Conservation (phyloP, 2,113 vertebrate genomes). For the Chascanopsetta lugubris region DNA sequence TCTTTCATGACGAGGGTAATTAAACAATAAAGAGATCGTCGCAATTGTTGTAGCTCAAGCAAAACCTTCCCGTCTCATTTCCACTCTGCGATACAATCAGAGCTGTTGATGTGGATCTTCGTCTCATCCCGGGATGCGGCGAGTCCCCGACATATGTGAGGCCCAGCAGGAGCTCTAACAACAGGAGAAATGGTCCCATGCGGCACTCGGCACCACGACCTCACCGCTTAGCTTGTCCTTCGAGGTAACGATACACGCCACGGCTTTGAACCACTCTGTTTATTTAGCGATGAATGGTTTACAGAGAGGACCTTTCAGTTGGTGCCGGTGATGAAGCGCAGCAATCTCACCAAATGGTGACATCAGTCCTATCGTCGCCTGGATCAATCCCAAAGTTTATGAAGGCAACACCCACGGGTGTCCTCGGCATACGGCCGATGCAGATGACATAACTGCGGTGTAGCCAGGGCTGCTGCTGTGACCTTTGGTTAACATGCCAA, state of each 20-base stretch:
- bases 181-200: conserved; percentile 71
- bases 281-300: not conserved
- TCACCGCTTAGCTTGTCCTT: conserved; percentile 57
- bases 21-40: not conserved
- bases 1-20: no score
- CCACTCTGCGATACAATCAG: not conserved
- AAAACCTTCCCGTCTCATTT: not conserved
- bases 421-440: not conserved
- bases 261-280: not conserved
- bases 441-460: conserved; percentile 18
- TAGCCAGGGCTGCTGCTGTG: conserved; percentile 7
- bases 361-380: conserved; percentile 1
- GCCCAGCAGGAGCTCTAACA: conserved; percentile 74
- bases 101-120: not conserved
- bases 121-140: conserved; percentile 25
- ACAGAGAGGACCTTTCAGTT: not conserved
- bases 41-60: not conserved
- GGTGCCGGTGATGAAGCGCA: not conserved
- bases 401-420: not conserved
- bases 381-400: conserved; percentile 11
- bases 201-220: conserved; percentile 42
- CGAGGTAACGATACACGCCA: not conserved
- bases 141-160: conserved; percentile 69
- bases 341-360: not conserved
- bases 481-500: conserved; percentile 48